Percentiles rank a stretch among this genome's conserved stretches.
These are phyloP conservation scores for Thryonomys swinderianus DNA, from an alignment of 2,113 vertebrate genomes.

Conservation along the genomic window DNA sequence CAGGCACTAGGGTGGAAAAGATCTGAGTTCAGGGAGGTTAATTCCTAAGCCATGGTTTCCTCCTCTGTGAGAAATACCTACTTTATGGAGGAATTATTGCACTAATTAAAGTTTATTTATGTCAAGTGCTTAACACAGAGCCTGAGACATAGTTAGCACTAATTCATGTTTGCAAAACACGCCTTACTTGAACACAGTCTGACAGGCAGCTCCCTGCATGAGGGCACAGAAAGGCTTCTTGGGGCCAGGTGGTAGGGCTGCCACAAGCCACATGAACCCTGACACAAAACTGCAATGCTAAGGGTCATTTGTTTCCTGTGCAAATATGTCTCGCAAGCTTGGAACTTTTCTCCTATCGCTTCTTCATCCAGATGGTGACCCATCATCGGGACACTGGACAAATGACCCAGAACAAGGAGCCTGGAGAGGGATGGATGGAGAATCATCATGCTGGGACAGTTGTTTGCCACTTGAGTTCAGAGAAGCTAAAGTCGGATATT, in stretches of 20 bases:
- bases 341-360: background rate
- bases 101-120: background rate
- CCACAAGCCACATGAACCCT: background rate
- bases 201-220: background rate
- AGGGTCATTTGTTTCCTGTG: background rate
- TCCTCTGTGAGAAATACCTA: background rate
- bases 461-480: background rate
- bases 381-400: background rate
- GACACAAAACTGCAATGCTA: background rate
- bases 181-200: background rate
- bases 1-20: background rate
- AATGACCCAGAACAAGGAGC: background rate
- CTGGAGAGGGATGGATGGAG: background rate
- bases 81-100: background rate
- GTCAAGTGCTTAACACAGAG: background rate
- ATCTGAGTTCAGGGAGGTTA: background rate
- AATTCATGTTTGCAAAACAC: background rate
- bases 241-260: background rate
- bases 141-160: background rate
- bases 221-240: background rate
- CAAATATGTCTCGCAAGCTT: background rate
- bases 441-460: background rate
- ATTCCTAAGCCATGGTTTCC: background rate
- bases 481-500: constrained; percentile 3
- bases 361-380: background rate